Conservation (phyloP, 2,888 invertebrate genomes). For the Sericinus montela region DNA sequence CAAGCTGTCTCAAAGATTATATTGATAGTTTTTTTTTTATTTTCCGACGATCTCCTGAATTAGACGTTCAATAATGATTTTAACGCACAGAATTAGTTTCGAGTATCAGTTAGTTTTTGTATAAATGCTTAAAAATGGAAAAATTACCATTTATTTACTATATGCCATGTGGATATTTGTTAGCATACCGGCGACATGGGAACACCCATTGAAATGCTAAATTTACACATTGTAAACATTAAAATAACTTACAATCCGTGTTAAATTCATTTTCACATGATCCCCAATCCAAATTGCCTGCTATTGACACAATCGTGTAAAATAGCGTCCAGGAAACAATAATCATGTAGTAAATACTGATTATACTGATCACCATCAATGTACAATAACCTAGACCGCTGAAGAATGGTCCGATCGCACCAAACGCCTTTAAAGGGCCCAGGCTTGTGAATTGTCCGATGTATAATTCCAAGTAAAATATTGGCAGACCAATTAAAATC, state of each 20-base stretch:
- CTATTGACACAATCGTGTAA: slow-evolving; percentile 85
- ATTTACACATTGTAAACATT: no score
- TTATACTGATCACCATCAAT: slow-evolving; percentile 83
- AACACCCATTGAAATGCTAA: no score
- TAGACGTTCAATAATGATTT: no score
- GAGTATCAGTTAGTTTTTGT: no score
- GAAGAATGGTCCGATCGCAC: slow-evolving; percentile 81
- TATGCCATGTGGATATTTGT: no score
- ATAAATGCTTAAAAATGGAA: no score
- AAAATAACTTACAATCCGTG: slow-evolving; percentile 77
- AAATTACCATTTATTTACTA: no score
- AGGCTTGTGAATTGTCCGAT: slow-evolving; percentile 89
- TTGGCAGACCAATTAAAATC: slow-evolving; percentile 86
- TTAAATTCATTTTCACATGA: slow-evolving; percentile 82
- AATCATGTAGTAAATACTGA: slow-evolving; percentile 89
- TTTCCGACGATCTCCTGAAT: no score
- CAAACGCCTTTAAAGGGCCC: slow-evolving; percentile 83
- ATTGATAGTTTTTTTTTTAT: no score
- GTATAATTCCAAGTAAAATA: slow-evolving; percentile 88
- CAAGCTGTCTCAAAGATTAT: slow-evolving; percentile 69
- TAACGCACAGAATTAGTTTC: no score
- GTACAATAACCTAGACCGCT: slow-evolving; percentile 83
- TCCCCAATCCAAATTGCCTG: slow-evolving; percentile 82
- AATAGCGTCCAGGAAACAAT: slow-evolving; percentile 88
- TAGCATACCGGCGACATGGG: no score